Evolutionary conservation across 2,888 invertebrate species (phyloP), one percentile per base, ranked within the genome.

Genomic region (Pachydiplax longipennis): DNA sequence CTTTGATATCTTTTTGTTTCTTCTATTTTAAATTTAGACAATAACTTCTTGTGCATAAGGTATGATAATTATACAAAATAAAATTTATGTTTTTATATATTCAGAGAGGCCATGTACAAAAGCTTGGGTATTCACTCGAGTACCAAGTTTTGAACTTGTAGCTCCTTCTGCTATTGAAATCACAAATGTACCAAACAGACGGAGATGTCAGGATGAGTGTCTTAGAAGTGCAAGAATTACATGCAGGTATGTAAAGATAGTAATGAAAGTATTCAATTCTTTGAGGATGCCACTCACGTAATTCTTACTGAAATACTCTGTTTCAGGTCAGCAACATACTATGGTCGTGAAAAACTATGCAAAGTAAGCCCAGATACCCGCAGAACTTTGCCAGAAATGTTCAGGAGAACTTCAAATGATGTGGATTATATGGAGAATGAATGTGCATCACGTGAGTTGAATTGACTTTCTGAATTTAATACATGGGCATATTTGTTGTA

Each of bases 361-460:
- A 94, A 94, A 91, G 92, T 95, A 90, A 94, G 94, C 92, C 93
- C 94, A 37, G 95, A 95, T 91, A 95, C 95, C 83, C 92, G 95
- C 91, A 93, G 95, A 90, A 94, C 94, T 4, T 94, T 94, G 90
- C 94, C 95, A 25, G 93, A 94, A 91, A 94, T 94, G 90, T 94
- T 95, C 92, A 93, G 94, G 37, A 92, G 93, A 91, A 93, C 93
- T 90, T 93, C 93, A 61, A 92, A 92, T 91, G 93, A 94, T 92
- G 93, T 94, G 81, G 95, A 95, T 92, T 95, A 95, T 92, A 94
- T 95, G 93, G 95, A 95, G 92, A 95, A 95, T 93, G 94, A 95
- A 92, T 95, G 95, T 92, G 94, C 95, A 37, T 93, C 94, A 91
- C 94, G 95, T 95, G 92, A 93, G 93, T 91, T n/a, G 18, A 12